Evolutionary conservation across 2,113 vertebrate genomes (phyloP).

Genomic region (Gracilinanus agilis): DNA sequence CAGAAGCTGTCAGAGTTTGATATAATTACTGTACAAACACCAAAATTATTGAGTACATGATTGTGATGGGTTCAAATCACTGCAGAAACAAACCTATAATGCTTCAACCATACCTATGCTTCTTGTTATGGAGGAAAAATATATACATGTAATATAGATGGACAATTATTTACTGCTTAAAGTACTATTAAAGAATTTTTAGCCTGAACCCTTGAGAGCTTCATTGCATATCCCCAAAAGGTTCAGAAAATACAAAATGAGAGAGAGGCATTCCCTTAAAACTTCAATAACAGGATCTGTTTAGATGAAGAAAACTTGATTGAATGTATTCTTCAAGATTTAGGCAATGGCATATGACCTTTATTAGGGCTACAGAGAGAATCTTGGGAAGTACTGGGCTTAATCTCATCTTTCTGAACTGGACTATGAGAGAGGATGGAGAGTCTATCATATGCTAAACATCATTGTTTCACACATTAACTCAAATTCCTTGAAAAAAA

Average conservation of each 20-base stretch:
- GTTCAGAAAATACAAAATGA: background rate
- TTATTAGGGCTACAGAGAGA: background rate
- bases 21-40: background rate
- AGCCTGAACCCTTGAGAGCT: background rate
- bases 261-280: background rate
- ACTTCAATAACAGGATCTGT: background rate
- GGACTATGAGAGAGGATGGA: background rate
- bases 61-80: background rate
- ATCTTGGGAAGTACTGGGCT: background rate
- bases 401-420: background rate
- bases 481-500: background rate
- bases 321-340: background rate
- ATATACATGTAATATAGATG: background rate
- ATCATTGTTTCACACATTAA: background rate
- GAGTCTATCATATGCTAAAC: background rate
- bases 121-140: background rate
- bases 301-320: background rate
- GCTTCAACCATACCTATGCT: background rate
- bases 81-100: background rate
- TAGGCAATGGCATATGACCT: background rate
- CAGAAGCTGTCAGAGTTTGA: background rate
- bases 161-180: background rate
- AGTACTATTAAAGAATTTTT: background rate
- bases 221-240: background rate
- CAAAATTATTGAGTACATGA: background rate